phyloP scores from a whole-genome alignment of 1,140 invertebrate species.

The Helicoverpa armigera region DNA sequence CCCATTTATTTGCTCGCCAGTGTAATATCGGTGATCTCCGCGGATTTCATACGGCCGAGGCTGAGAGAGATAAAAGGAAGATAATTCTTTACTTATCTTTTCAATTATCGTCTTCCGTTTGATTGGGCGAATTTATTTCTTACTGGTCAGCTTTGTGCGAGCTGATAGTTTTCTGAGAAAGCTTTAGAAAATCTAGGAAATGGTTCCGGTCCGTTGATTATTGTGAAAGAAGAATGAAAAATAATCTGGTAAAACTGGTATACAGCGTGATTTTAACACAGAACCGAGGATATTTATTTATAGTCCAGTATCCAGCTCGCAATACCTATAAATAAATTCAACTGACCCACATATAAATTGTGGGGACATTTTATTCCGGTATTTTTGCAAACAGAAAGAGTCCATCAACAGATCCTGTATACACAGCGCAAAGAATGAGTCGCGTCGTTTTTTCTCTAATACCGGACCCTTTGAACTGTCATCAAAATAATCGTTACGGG shows the following conservation, averaged over 20 bases:
- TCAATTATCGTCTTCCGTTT: conserved; percentile 63
- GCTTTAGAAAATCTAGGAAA: neutral
- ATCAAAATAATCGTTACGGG: conserved; percentile 50
- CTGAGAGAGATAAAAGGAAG: conserved; percentile 40
- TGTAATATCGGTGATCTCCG: conserved; percentile 55
- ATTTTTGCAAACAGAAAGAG: conserved; percentile 19
- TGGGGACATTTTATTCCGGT: conserved; percentile 1
- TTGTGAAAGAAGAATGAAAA: neutral
- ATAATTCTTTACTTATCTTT: conserved; percentile 64
- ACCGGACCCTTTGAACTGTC: conserved; percentile 42
- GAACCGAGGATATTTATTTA: neutral
- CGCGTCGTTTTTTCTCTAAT: conserved; percentile 34
- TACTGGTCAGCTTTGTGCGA: conserved; percentile 31
- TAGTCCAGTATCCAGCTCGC: neutral
- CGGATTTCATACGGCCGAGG: conserved; percentile 39
- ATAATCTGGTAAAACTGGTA: neutral
- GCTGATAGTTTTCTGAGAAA: conserved; percentile 4
- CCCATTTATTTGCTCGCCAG: conserved; percentile 48
- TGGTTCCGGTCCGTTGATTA: neutral
- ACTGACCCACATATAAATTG: conserved; percentile 31
- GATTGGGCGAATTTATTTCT: conserved; percentile 55
- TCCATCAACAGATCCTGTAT: conserved; percentile 30
- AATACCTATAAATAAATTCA: neutral
- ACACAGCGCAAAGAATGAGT: conserved; percentile 36
- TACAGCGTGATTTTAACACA: no score